Evolutionary conservation across 2,888 invertebrate species (phyloP).

Genomic region (Nomada ferruginata): DNA sequence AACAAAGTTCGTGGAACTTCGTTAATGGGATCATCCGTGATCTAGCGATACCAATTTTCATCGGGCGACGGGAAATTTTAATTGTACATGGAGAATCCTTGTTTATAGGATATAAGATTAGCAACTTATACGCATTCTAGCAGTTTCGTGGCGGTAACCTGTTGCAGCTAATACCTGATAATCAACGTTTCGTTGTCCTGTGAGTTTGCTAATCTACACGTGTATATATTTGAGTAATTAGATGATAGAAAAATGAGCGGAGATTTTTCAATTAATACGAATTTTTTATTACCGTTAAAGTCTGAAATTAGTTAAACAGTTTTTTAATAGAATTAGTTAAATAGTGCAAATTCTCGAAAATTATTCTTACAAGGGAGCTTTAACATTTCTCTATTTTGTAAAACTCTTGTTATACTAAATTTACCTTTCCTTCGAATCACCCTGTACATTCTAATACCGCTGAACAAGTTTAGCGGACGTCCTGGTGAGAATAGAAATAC

Average conservation of each 20-base stretch:
- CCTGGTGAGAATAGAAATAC: background rate
- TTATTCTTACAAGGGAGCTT: too few relatives aligned
- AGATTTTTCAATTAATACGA: too few relatives aligned
- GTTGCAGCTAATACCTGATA: constrained; percentile 44
- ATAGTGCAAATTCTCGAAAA: too few relatives aligned
- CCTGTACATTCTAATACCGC: background rate
- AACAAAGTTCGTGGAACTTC: constrained; percentile 48
- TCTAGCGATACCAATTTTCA: constrained; percentile 25
- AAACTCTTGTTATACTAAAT: background rate
- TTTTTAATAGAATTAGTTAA: too few relatives aligned
- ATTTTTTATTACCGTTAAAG: too few relatives aligned
- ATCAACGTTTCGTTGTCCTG: background rate
- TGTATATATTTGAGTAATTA: too few relatives aligned
- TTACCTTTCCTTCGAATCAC: background rate
- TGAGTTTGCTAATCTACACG: constrained; percentile 6
- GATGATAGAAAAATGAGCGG: too few relatives aligned
- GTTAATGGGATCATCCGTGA: constrained; percentile 49
- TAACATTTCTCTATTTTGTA: background rate
- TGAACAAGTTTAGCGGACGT: background rate
- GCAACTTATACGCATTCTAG: constrained; percentile 25
- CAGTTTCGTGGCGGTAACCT: constrained; percentile 37
- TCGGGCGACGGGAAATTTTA: constrained; percentile 45
- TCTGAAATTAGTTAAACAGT: too few relatives aligned
- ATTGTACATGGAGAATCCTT: constrained; percentile 35
- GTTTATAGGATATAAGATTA: constrained; percentile 43